These are phyloP conservation scores for Xenopus laevis DNA, from an alignment of 2,113 vertebrate species.

Conservation along the genomic window DNA sequence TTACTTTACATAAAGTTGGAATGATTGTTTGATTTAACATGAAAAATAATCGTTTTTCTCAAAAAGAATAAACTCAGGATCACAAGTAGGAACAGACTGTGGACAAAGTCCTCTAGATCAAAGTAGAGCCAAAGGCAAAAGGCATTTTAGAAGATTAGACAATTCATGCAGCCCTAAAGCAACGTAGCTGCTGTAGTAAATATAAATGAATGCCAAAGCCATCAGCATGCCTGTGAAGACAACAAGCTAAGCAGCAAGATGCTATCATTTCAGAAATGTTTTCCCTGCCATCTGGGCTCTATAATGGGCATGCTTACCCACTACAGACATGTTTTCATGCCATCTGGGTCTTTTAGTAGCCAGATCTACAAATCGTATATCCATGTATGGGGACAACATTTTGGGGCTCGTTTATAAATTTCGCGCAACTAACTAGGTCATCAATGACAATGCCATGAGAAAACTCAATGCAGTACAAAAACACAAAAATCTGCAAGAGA, in stretches of 20 bases:
- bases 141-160: constrained; percentile 44
- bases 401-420: no score
- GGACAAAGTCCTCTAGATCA: constrained; percentile 27
- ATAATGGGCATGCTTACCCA: constrained; percentile 21
- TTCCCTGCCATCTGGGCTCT: constrained; percentile 17
- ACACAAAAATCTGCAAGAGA: no score
- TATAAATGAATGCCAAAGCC: constrained; percentile 40
- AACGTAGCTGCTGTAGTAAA: constrained; percentile 45
- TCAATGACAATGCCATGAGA: no score
- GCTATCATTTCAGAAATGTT: constrained; percentile 36
- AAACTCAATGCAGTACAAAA: no score
- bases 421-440: no score
- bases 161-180: constrained; percentile 17
- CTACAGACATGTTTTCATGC: constrained; percentile 47
- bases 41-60: constrained; percentile 35
- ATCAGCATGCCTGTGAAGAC: constrained; percentile 35
- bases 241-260: constrained; percentile 44
- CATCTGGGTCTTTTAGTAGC: constrained; percentile 30
- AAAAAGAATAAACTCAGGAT: constrained; percentile 45
- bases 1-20: no score
- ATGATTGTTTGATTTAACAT: constrained; percentile 20
- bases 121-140: constrained; percentile 36
- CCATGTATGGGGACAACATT: not conserved
- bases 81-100: constrained; percentile 15
- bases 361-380: constrained; percentile 24